Conservation (phyloP, 2,888 invertebrate genomes). For the Pasiphila rectangulata region DNA sequence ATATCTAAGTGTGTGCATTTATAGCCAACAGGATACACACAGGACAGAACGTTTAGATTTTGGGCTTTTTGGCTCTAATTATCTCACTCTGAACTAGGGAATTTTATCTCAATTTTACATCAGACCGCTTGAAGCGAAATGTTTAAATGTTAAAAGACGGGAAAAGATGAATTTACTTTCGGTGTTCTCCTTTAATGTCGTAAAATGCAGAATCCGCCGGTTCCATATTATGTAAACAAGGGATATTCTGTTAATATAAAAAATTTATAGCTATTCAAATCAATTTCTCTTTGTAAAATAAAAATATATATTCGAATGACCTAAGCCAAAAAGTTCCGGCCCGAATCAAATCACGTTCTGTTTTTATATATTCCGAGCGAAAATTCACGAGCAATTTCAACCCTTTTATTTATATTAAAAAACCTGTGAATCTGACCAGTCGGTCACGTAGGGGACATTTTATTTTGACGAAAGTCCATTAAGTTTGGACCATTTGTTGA, state of each 20-base stretch:
- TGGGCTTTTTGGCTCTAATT: too few species aligned
- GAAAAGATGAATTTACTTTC: too few species aligned
- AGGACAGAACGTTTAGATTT: too few species aligned
- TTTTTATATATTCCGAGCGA: constrained; percentile 15
- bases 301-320: neutral
- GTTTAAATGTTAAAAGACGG: constrained; percentile 5
- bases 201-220: too few species aligned
- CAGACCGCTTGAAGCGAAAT: too few species aligned
- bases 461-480: constrained; percentile 48
- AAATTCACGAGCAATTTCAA: constrained; percentile 18
- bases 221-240: too few species aligned
- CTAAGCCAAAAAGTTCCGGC: constrained; percentile 5
- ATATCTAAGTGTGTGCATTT: neutral
- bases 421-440: constrained; percentile 36
- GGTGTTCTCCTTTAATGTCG: too few species aligned
- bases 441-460: constrained; percentile 42
- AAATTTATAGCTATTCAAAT: neutral
- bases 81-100: too few species aligned
- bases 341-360: constrained; percentile 19
- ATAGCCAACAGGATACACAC: too few species aligned
- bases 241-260: too few species aligned
- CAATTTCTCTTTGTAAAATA: neutral
- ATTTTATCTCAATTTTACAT: too few species aligned
- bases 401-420: constrained; percentile 22
- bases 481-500: constrained; percentile 44